These are phyloP conservation scores for Myrmecophaga tridactyla DNA, from an alignment of 2,113 vertebrate genomes.

Conservation along the genomic window DNA sequence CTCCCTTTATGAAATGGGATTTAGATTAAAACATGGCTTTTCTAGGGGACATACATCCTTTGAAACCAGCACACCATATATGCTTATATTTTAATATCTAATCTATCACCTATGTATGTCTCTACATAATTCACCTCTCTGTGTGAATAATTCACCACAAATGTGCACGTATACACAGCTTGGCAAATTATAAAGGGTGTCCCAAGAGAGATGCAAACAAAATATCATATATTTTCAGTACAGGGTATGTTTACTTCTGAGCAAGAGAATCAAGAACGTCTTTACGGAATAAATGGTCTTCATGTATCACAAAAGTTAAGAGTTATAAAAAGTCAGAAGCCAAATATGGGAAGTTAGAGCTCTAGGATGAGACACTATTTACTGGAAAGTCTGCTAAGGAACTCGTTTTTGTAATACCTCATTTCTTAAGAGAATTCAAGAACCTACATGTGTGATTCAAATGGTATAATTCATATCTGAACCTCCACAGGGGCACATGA, in stretches of 20 bases:
- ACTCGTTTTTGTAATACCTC: neutral
- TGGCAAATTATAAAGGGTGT: neutral
- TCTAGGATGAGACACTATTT: neutral
- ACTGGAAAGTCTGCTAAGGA: neutral
- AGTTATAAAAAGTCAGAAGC: neutral
- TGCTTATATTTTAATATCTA: neutral
- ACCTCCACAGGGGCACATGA: neutral
- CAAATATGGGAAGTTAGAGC: neutral
- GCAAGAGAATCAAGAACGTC: neutral
- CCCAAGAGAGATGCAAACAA: neutral
- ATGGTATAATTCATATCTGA: neutral
- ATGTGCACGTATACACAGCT: neutral
- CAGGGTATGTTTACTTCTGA: neutral
- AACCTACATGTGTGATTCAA: neutral
- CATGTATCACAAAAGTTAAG: neutral
- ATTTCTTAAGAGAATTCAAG: neutral
- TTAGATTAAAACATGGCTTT: no score
- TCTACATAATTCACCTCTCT: neutral
- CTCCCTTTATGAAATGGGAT: no score
- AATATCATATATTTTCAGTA: neutral
- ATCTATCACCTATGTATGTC: neutral
- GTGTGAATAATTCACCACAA: no score
- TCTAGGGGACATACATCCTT: no score
- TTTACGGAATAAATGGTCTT: neutral
- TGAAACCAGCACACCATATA: no score